These are phyloP conservation scores for Dufourea novaeangliae DNA, from an alignment of 1,140 invertebrate genomes.

Conservation along the genomic window DNA sequence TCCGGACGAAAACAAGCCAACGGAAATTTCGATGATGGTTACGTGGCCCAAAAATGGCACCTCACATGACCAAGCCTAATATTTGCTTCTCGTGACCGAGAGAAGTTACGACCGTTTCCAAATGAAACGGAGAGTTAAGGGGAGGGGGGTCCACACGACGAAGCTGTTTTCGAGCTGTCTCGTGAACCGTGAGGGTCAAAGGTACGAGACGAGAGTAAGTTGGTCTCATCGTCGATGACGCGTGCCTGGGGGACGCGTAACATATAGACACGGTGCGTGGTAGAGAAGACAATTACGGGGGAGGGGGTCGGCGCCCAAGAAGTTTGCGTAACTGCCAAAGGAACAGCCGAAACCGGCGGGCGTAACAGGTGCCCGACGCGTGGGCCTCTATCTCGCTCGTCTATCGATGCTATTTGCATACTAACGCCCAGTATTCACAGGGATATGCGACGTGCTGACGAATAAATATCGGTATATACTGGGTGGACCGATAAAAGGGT, in stretches of 20 bases:
- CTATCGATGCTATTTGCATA: constrained; percentile 39
- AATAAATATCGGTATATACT: background rate
- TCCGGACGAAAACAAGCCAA: too few species aligned
- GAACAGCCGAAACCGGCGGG: background rate
- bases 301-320: constrained; percentile 40
- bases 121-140: too few species aligned
- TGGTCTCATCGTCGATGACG: background rate
- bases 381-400: constrained; percentile 6
- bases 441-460: background rate
- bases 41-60: too few species aligned
- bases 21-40: too few species aligned
- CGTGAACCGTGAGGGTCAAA: constrained; percentile 41
- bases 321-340: constrained; percentile 13
- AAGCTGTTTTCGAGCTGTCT: too few species aligned
- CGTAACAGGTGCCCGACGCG: constrained; percentile 4
- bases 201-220: background rate
- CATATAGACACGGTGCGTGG: too few species aligned
- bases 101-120: too few species aligned
- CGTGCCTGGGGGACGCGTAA: constrained; percentile 20
- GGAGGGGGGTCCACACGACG: too few species aligned
- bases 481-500: background rate
- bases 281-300: constrained; percentile 24
- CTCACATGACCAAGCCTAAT: too few species aligned
- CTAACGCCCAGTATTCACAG: constrained; percentile 41
- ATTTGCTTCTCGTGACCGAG: too few species aligned